Conservation (phyloP, 2,888 invertebrate genomes). For the Drosophila tripunctata region DNA sequence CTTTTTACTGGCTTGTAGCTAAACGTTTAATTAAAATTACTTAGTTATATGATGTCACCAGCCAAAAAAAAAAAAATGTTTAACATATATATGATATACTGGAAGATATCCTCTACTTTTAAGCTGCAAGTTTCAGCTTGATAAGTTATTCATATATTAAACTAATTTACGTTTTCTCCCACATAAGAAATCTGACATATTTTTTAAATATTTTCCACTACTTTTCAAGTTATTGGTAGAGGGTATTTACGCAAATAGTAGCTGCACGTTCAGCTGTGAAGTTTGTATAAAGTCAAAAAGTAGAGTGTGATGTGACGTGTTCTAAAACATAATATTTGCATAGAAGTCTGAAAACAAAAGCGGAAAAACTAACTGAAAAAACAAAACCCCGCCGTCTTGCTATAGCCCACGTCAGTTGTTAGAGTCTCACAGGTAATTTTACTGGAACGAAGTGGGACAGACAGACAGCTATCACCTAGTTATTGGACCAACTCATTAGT, state of each 20-base stretch:
- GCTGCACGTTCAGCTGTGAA: slow-evolving; percentile 11
- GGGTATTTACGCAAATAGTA: not conserved
- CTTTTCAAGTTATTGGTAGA: not conserved
- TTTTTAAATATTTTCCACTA: not conserved
- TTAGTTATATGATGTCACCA: slow-evolving; percentile 58
- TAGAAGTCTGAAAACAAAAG: slow-evolving; percentile 10
- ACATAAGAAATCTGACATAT: not conserved
- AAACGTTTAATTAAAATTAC: slow-evolving; percentile 57
- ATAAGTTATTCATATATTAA: too few relatives aligned
- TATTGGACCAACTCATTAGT: slow-evolving; percentile 28
- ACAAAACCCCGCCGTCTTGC: slow-evolving; percentile 15
- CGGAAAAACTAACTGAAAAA: not conserved
- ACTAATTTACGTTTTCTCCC: too few relatives aligned
- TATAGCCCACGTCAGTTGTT: too few relatives aligned
- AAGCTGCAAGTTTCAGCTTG: too few relatives aligned
- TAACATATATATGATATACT: not conserved
- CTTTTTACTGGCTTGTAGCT: slow-evolving; percentile 7
- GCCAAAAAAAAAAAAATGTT: slow-evolving; percentile 11
- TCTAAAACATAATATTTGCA: slow-evolving; percentile 34
- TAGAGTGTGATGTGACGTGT: slow-evolving; percentile 22
- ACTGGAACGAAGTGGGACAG: too few relatives aligned
- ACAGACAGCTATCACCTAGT: slow-evolving; percentile 1
- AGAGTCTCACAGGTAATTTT: slow-evolving; percentile 20
- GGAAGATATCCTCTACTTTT: not conserved
- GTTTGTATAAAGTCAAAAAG: slow-evolving; percentile 21